Base-by-base conservation (phyloP, 2,888 invertebrate genomes). In the Spicauda simplicius region DNA sequence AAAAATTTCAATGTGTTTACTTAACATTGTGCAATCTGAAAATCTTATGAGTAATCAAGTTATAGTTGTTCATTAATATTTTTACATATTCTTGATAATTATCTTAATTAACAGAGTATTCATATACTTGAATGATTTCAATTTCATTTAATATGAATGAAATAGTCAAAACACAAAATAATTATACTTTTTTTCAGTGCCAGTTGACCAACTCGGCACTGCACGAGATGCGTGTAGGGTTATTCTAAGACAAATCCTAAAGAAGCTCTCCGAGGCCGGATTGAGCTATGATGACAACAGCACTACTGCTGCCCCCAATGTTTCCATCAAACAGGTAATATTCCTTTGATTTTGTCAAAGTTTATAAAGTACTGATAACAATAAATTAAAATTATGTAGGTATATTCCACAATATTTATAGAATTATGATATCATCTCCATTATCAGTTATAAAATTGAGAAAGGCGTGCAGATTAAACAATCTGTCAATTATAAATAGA, bases 201-300 rank as follows among this genome's bases (percentile, higher is more conserved):
- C 95, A 76, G 95, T 95, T 64, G 94, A 97, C 77, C 97, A 97
- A 80, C 94, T 95, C 69, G 96, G 95, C 57, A 94, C 95, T 60
- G 95, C 96, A 60, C 94, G 90, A 53, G 93, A 93, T 85, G 93
- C 93, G 70, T 90, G 93, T 74, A 82, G 88, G 71, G 81, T 93
- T 8, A 88, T 93, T 69, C 82, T 93, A 41, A 79, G 83, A 70
- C 93, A 93, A 79, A 90, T 93, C 70, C 81, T 93, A 57, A 92
- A 90, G 77, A 93, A 93, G 82, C 87, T 93, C 69, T 88, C 90
- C 7, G 91, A 93, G 80, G 90, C 90, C 10, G 89, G 88, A 74
- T 81, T 86, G 74, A 88, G 84, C 77, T 87, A 85, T 71, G 91
- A 92, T 71, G 90, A 91, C 64, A 77, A 85, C n/a, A 79, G 86